Base-by-base conservation (phyloP, 37 sponge, comb jelly and placozoan species). In the Diacarnus erythraeanus region DNA sequence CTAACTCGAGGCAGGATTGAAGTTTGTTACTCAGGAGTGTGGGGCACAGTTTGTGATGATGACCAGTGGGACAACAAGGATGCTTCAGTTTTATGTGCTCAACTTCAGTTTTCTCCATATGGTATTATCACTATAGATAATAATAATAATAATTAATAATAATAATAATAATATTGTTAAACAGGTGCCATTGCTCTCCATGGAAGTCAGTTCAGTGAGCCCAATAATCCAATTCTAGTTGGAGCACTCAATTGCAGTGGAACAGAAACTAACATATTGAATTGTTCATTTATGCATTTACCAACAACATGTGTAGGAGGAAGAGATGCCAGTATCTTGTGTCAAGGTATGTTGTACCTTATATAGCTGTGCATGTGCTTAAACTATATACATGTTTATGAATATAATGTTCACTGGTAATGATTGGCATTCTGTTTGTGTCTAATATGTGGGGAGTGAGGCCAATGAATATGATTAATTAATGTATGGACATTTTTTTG, bases 21-120 rank as follows among this genome's bases (percentile, higher is more conserved):
- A 60, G 61, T 60, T 17, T 60, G 61, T 60, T 60, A 26, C 61
- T 60, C 61, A 60, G 61, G 22, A 17, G 22, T 60, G 61, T 60
- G 61, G 61, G 61, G 61, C 23, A 60, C 61, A n/a, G 22, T 60
- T 6, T 60, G 61, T 25, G n/a, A n/a, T n/a, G 22, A 60, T 60
- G 61, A 60, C 61, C 61, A 60, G 61, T 60, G 61, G 61, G 61
- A 60, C 22, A 60, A 60, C 61, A 26, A 6, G 27, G 61, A 60
- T 60, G 61, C 61, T 60, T 60, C 61, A n/a, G 61, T 60, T 3
- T 4, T 60, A 60, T 60, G 61, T 25, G 6, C 9, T 60, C 61
- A 60, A 60, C 61, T 60, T 20, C 23, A 60, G 4, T 60, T 60
- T 60, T 60, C 61, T 60, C 61, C 61, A 21, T 60, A 60, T 60